Percentiles rank a stretch among this genome's conserved stretches.
phyloP scores from a whole-genome alignment of 2,797 vertebrate species.

The Linurgus olivaceus region DNA sequence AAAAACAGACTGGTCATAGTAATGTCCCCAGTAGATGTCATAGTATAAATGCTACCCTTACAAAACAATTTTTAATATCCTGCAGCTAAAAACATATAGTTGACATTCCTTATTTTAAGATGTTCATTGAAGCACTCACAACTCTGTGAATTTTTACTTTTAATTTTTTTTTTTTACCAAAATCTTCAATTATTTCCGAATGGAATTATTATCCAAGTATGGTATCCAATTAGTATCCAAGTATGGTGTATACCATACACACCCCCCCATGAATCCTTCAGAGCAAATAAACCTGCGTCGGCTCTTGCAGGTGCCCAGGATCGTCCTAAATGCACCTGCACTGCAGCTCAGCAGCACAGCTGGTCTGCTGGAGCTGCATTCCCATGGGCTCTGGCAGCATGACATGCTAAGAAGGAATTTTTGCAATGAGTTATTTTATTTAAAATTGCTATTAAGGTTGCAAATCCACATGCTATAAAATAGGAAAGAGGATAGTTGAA shows the following conservation, averaged over 20 bases:
- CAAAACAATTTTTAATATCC: background rate
- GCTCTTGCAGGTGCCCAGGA: background rate
- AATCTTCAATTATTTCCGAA: background rate
- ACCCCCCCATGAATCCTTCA: background rate
- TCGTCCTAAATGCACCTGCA: background rate
- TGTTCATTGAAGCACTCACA: background rate
- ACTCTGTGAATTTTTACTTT: background rate
- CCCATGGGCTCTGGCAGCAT: background rate
- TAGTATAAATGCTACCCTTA: background rate
- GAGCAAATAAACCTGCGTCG: background rate
- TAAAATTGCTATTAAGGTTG: background rate
- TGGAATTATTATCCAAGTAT: background rate
- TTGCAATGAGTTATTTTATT: background rate
- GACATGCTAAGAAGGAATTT: background rate
- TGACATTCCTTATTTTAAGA: background rate
- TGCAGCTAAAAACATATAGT: background rate
- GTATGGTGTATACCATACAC: background rate
- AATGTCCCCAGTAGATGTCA: background rate
- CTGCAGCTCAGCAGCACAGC: background rate
- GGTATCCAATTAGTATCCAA: background rate
- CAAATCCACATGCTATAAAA: background rate
- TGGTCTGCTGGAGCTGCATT: background rate
- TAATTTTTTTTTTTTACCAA: background rate
- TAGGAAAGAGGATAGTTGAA: background rate
- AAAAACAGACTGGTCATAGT: background rate